A percentile compares a stretch with the other conserved stretches of the same genome.
These are phyloP conservation scores for Drosophila kohkoa DNA, from an alignment of 1,140 invertebrate genomes.

Conservation along the genomic window DNA sequence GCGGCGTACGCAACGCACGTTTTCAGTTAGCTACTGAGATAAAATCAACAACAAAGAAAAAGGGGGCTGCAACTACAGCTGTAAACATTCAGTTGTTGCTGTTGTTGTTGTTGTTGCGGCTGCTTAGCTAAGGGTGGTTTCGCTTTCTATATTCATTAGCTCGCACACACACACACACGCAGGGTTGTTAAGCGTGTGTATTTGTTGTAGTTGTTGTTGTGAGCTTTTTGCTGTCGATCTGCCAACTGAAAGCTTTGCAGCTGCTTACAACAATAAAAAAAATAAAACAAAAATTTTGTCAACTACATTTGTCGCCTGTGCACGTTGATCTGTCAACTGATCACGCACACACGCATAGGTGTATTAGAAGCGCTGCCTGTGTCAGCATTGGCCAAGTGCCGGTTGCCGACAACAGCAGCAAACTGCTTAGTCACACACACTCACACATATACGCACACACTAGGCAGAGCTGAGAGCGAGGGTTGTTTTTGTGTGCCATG, in stretches of 20 bases:
- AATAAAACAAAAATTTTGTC: too few species aligned
- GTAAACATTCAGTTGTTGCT: background rate
- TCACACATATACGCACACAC: slow-evolving; percentile 10
- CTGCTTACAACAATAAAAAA: background rate
- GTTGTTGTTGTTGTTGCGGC: slow-evolving; percentile 5
- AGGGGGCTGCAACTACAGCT: slow-evolving; percentile 35
- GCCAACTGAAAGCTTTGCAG: background rate
- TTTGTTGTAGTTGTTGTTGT: background rate
- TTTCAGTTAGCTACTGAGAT: slow-evolving; percentile 38
- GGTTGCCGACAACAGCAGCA: slow-evolving; percentile 48
- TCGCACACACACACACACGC: slow-evolving; percentile 27
- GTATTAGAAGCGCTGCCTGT: slow-evolving; percentile 53
- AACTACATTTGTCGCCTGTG: background rate
- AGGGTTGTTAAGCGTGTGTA: slow-evolving; percentile 48
- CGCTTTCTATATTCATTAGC: slow-evolving; percentile 8
- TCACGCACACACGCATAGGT: slow-evolving; percentile 10
- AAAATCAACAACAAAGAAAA: slow-evolving; percentile 6
- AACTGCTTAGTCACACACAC: slow-evolving; percentile 18
- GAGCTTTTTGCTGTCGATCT: background rate
- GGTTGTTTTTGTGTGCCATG: slow-evolving; percentile 28
- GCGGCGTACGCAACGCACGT: slow-evolving; percentile 34
- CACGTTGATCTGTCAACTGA: background rate
- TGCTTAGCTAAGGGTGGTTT: slow-evolving; percentile 46
- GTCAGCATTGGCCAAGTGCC: slow-evolving; percentile 75
- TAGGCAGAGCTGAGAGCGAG: slow-evolving; percentile 16